These are phyloP conservation scores for Rhopilema esculentum DNA, from an alignment of 30 jellyfish, hydroid and myxozoan genomes.

Conservation along the genomic window DNA sequence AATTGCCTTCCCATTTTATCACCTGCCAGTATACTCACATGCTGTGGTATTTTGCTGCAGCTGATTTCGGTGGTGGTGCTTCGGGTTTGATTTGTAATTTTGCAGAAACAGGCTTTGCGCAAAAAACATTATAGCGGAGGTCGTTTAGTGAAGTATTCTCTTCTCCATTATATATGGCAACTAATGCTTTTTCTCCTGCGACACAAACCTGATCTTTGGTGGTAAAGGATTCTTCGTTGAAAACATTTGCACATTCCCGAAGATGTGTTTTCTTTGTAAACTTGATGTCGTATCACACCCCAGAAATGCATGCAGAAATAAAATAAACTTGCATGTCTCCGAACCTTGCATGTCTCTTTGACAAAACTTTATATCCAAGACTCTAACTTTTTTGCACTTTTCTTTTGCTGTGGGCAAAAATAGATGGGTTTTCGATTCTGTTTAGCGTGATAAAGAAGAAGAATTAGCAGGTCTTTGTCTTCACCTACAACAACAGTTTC, in stretches of 20 bases:
- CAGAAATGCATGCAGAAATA: conserved; percentile 62
- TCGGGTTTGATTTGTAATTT: too few species aligned
- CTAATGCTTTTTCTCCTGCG: conserved; percentile 43
- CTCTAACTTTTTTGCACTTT: conserved; percentile 23
- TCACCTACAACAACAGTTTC: too few species aligned
- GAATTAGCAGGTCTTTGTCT: too few species aligned
- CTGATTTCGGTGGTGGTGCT: too few species aligned
- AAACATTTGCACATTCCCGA: conserved; percentile 14
- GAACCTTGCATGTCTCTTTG: conserved; percentile 11
- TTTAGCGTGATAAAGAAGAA: too few species aligned
- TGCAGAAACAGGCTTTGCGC: conserved; percentile 48
- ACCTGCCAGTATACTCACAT: too few species aligned
- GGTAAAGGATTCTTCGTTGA: too few species aligned
- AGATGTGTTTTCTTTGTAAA: conserved; percentile 10
- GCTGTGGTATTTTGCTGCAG: too few species aligned
- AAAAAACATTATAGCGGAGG: conserved; percentile 42
- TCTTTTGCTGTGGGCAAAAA: conserved; percentile 50
- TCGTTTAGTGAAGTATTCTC: conserved; percentile 22
- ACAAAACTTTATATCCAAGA: conserved; percentile 36
- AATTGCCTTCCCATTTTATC: too few species aligned
- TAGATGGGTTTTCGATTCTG: too few species aligned
- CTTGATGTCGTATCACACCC: conserved; percentile 76
- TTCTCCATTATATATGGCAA: conserved; percentile 41
- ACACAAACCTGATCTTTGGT: conserved; percentile 6
- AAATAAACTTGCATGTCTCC: conserved; percentile 33